Base-by-base conservation (phyloP, 2,113 vertebrate species). In the Edolisoma coerulescens region DNA sequence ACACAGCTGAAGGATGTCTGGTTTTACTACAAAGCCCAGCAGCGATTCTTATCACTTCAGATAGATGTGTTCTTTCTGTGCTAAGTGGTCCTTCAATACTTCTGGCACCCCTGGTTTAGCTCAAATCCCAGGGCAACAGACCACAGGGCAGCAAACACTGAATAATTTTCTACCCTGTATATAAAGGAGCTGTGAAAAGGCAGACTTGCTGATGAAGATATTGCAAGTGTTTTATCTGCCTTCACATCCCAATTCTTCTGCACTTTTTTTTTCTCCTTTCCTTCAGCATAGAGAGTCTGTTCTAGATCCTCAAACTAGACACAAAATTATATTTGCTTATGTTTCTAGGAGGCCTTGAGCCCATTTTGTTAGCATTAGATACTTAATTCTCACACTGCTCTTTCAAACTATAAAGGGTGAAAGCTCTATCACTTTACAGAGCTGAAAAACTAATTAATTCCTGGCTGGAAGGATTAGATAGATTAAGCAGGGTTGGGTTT, bases 401-500 rank as follows among this genome's bases (percentile, higher is more conserved):
- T 63, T 78, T 84, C 50, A 70, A 59, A 13, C 2, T 63, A 17
- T 22, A 41, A 24, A 17, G 3, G 10, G 8, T 74, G 30, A 78
- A 91, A 78, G 2, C 7, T 70, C 26, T 18, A 11, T 57, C 50
- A 45, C 8, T 18, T 80, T 30, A 7, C 16, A 30, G 32, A 89
- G 4, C 0, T 41, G 32, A 81, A 65, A 79, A 59, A 53, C 14
- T 65, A 52, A 37, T 69, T 50, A 1, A 12, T 54, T 89, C 10
- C 16, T 71, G 7, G 1, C 15, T 71, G 41, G 32, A 80, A 87
- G 52, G 3, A 82, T 1, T 5, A 84, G 11, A 11, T 10, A 65
- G 19, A 71, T 67, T 67, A 80, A 75, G 3, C 3, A 82, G 16
- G 1, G 1, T 21, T 44, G 1, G 0, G 5, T n/a, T 50, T 50